phyloP scores from a whole-genome alignment of 2,113 vertebrate genomes.

The Anolis sagrei region DNA sequence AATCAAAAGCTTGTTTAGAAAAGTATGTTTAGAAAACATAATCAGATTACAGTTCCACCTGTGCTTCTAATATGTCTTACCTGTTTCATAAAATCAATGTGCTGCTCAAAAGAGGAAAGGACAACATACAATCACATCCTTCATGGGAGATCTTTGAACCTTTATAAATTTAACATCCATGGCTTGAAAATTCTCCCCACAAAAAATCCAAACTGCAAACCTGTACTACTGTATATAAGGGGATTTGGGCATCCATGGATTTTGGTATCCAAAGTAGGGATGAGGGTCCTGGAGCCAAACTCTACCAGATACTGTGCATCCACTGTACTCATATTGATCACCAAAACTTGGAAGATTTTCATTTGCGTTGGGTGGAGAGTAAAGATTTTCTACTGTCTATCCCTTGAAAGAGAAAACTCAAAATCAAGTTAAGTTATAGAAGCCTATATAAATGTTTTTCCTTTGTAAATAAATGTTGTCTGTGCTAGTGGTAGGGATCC shows the following conservation, averaged over 20 bases:
- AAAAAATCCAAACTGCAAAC: too few relatives aligned
- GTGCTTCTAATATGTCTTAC: neutral
- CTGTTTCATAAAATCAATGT: neutral
- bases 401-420: neutral
- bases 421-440: neutral
- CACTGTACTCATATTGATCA: neutral
- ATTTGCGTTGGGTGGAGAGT: too few relatives aligned
- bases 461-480: neutral
- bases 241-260: too few relatives aligned
- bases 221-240: too few relatives aligned
- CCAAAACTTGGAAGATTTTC: neutral
- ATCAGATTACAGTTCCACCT: neutral
- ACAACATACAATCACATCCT: neutral
- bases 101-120: conserved; percentile 8
- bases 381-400: too few relatives aligned
- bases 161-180: too few relatives aligned
- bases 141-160: neutral
- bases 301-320: too few relatives aligned
- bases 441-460: neutral
- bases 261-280: too few relatives aligned
- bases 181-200: too few relatives aligned
- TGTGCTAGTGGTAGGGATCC: neutral
- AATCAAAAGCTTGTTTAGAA: neutral
- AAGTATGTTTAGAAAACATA: conserved; percentile 7
- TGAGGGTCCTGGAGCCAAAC: too few relatives aligned